Evolutionary conservation across 2,797 vertebrate species (phyloP).

Genomic region (Poeciliopsis presidionis): DNA sequence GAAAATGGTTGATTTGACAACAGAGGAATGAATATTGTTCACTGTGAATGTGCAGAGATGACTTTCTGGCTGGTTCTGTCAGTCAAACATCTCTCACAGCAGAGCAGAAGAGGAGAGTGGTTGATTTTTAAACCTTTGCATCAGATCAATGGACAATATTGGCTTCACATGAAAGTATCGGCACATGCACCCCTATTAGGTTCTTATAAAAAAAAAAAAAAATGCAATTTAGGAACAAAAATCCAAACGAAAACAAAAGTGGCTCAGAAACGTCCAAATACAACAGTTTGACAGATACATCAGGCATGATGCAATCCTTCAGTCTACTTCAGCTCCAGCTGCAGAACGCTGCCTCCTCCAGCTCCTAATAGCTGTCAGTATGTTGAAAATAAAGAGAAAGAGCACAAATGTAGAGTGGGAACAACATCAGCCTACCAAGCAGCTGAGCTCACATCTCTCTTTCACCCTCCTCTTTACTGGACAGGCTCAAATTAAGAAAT

Average conservation of each 20-base stretch:
- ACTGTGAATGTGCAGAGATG: too few relatives aligned
- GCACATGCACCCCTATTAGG: too few relatives aligned
- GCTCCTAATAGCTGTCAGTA: neutral
- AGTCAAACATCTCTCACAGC: too few relatives aligned
- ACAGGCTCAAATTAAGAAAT: neutral
- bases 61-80: too few relatives aligned
- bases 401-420: neutral
- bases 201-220: too few relatives aligned
- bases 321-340: neutral
- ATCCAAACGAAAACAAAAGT: neutral
- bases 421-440: neutral
- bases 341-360: neutral
- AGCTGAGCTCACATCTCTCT: neutral
- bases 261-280: neutral
- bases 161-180: too few relatives aligned
- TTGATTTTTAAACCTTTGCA: too few relatives aligned
- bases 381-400: neutral
- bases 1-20: too few relatives aligned
- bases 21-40: too few relatives aligned
- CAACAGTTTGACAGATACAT: neutral
- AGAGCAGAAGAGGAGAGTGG: too few relatives aligned
- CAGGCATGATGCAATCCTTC: neutral
- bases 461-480: neutral
- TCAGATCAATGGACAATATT: too few relatives aligned
- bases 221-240: neutral